A percentile compares a stretch with the other conserved stretches of the same genome.
Evolutionary conservation across 2,113 vertebrate genomes (phyloP).

Genomic region (Gymnocephalus cernua): DNA sequence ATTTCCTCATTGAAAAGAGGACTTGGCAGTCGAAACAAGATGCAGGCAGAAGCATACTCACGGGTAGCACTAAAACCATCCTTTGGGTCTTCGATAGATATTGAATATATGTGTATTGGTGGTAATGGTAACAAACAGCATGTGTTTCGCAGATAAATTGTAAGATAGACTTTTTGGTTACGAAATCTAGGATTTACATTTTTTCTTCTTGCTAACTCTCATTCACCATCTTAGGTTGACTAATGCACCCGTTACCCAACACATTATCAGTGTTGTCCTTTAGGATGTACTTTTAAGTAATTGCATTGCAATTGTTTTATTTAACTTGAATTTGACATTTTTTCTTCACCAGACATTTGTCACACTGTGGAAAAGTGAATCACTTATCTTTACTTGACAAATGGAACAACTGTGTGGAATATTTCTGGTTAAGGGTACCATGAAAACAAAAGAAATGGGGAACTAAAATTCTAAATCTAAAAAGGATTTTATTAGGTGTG

Average conservation of each 20-base stretch:
- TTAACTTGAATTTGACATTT: slow-evolving; percentile 23
- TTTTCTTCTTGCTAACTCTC: background rate
- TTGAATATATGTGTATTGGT: background rate
- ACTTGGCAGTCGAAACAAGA: background rate
- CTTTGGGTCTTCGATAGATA: background rate
- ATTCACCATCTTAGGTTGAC: background rate
- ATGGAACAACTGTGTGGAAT: background rate
- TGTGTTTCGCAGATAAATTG: background rate
- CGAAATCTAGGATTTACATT: background rate
- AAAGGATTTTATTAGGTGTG: background rate
- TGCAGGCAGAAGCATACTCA: slow-evolving; percentile 4
- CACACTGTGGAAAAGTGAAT: slow-evolving; percentile 2
- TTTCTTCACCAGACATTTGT: background rate
- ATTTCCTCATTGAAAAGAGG: background rate
- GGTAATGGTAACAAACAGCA: background rate
- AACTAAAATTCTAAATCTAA: background rate
- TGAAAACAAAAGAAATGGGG: background rate
- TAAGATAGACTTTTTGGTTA: background rate
- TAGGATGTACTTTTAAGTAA: background rate
- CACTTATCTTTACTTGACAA: background rate
- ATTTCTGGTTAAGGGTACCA: background rate
- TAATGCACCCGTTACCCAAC: background rate
- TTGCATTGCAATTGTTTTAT: background rate
- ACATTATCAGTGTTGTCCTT: slow-evolving; percentile 11
- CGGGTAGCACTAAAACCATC: background rate